Conservation (phyloP, 2,888 invertebrate genomes). For the Cremastinae sp. region DNA sequence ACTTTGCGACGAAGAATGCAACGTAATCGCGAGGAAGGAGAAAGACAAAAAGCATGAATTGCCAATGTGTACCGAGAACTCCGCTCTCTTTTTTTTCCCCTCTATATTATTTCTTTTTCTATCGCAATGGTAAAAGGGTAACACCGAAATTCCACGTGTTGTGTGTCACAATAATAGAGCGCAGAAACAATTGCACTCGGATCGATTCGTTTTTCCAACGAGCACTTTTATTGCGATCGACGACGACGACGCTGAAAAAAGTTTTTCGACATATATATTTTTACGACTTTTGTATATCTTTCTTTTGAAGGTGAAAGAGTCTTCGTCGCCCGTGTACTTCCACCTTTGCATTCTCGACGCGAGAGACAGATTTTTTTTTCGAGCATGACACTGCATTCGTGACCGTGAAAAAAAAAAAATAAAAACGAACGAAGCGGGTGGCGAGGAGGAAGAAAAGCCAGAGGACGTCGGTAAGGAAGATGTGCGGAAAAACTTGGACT, state of each 20-base stretch:
- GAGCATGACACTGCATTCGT: slow-evolving; percentile 48
- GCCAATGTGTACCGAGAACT: background rate
- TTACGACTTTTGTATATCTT: slow-evolving; percentile 4
- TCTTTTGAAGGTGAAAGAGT: slow-evolving; percentile 19
- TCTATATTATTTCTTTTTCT: background rate
- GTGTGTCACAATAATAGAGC: no score
- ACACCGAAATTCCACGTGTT: no score
- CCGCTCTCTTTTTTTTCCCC: background rate
- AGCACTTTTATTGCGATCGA: background rate
- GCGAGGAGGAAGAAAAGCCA: slow-evolving; percentile 21
- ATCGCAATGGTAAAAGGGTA: no score
- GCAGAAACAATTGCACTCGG: no score
- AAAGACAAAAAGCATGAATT: background rate
- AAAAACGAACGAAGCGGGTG: slow-evolving; percentile 9
- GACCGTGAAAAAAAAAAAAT: slow-evolving; percentile 40
- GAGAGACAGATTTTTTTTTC: slow-evolving; percentile 13
- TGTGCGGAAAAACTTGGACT: slow-evolving; percentile 32
- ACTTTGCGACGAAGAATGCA: background rate
- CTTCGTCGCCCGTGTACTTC: slow-evolving; percentile 22
- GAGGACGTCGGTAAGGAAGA: background rate
- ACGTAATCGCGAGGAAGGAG: background rate
- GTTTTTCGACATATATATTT: background rate
- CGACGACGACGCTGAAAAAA: background rate
- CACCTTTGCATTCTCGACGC: slow-evolving; percentile 36
- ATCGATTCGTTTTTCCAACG: no score